Percentiles rank a stretch among this genome's conserved stretches.
These are phyloP conservation scores for Syngnathus rostellatus DNA, from an alignment of 2,797 vertebrate species.

Conservation along the genomic window DNA sequence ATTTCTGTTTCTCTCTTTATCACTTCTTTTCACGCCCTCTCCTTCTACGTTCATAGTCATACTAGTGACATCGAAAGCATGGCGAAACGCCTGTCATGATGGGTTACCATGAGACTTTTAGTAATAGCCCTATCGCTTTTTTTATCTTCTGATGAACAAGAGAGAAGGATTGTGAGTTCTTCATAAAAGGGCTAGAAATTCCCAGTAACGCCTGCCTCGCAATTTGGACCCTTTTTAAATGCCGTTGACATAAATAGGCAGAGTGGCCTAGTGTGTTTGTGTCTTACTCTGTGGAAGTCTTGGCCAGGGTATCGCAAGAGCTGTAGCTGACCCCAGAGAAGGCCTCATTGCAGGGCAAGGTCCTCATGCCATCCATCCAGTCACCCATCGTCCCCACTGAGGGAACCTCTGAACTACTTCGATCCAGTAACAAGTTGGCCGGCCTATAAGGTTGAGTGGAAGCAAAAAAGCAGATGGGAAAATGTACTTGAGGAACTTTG, in stretches of 20 bases:
- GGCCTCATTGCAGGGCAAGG: constrained; percentile 89
- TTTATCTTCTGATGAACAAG: constrained; percentile 30
- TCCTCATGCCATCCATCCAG: constrained; percentile 90
- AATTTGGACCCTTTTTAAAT: constrained; percentile 29
- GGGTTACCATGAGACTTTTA: constrained; percentile 53
- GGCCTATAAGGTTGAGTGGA: constrained; percentile 65
- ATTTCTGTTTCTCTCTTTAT: constrained; percentile 19
- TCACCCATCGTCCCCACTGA: constrained; percentile 78
- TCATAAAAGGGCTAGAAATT: constrained; percentile 35
- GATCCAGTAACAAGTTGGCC: constrained; percentile 89
- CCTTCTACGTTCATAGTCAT: constrained; percentile 31
- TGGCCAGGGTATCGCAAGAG: constrained; percentile 93
- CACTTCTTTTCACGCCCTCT: constrained; percentile 25
- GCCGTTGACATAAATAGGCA: constrained; percentile 39
- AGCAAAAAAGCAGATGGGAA: neutral
- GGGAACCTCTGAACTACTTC: constrained; percentile 82
- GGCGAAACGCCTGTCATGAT: constrained; percentile 55
- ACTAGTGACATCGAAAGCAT: constrained; percentile 37
- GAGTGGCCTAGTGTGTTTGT: constrained; percentile 24
- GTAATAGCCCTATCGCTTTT: constrained; percentile 33
- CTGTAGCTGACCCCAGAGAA: constrained; percentile 95
- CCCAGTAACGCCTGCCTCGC: constrained; percentile 18
- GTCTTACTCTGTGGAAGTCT: constrained; percentile 94
- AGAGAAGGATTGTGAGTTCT: constrained; percentile 24
- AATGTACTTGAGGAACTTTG: constrained; percentile 1